Conservation (phyloP, 1,140 invertebrate genomes). For the Orussus abietinus region DNA sequence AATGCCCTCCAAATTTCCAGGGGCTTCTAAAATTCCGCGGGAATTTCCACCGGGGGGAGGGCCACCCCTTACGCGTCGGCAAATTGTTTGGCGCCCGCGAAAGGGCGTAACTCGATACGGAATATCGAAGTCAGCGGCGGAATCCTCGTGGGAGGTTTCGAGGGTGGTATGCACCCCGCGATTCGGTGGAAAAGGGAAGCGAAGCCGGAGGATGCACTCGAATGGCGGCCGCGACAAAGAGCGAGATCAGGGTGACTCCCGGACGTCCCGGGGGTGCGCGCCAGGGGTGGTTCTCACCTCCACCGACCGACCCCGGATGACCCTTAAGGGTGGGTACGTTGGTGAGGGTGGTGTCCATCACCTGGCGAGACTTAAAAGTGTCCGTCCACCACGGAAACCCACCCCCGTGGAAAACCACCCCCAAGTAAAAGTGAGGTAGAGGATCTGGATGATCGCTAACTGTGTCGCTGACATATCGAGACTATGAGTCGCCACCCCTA, state of each 20-base stretch:
- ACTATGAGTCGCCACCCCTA: too few relatives aligned
- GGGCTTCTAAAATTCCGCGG: too few relatives aligned
- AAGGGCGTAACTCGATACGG: conserved; percentile 36
- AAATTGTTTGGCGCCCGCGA: conserved; percentile 28
- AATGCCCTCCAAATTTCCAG: too few relatives aligned
- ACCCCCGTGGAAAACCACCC: too few relatives aligned
- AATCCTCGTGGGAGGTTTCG: conserved; percentile 31
- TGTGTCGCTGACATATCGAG: too few relatives aligned
- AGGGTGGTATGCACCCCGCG: conserved; percentile 27
- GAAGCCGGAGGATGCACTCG: conserved; percentile 34
- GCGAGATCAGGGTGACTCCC: conserved; percentile 45
- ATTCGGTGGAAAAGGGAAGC: conserved; percentile 17
- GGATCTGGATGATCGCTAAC: too few relatives aligned
- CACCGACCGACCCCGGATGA: conserved; percentile 4
- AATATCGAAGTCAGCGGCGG: conserved; percentile 38
- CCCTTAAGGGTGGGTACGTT: too few relatives aligned
- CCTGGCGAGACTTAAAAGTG: too few relatives aligned
- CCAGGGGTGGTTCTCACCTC: conserved; percentile 30
- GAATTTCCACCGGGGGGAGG: too few relatives aligned
- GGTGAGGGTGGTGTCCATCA: too few relatives aligned
- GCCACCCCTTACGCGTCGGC: conserved; percentile 9
- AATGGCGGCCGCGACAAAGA: conserved; percentile 38
- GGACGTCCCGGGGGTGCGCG: conserved; percentile 27
- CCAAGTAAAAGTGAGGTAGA: too few relatives aligned
- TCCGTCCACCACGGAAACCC: too few relatives aligned